Evolutionary conservation across 2,888 invertebrate genomes (phyloP).

Genomic region (Argynnis bischoffii): DNA sequence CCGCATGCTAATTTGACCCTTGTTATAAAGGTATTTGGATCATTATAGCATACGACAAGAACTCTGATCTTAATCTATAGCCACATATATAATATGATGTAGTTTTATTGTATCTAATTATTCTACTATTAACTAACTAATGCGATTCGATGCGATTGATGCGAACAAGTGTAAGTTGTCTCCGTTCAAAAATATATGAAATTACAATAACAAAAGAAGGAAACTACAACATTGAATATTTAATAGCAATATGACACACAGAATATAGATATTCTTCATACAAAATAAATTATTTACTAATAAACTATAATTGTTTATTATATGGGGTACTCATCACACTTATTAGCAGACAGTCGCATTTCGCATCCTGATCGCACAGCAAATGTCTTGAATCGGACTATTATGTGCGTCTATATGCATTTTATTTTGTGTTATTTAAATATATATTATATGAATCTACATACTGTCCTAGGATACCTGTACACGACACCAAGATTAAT

Average conservation of each 20-base stretch:
- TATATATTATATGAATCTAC: slow-evolving; percentile 18
- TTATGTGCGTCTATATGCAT: slow-evolving; percentile 9
- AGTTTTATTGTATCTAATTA: slow-evolving; percentile 11
- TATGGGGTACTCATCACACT: not conserved
- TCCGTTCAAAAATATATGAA: too few species aligned
- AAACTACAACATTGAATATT: too few species aligned
- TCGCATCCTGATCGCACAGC: not conserved
- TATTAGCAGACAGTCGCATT: slow-evolving; percentile 1
- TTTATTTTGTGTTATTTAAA: slow-evolving; percentile 20
- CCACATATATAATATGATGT: slow-evolving; percentile 7
- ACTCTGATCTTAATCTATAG: slow-evolving; percentile 25
- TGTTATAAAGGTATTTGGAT: slow-evolving; percentile 38
- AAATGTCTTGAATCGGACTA: not conserved
- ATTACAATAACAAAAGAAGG: too few species aligned
- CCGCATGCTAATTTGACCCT: slow-evolving; percentile 36
- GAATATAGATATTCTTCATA: too few species aligned
- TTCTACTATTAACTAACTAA: slow-evolving; percentile 14
- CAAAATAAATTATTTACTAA: too few species aligned
- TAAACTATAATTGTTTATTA: not conserved
- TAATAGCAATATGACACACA: too few species aligned
- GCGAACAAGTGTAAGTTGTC: too few species aligned
- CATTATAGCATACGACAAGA: slow-evolving; percentile 32
- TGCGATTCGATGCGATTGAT: slow-evolving; percentile 17
- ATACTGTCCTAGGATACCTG: slow-evolving; percentile 12
- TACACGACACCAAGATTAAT: slow-evolving; percentile 15